phyloP scores from a whole-genome alignment of 2,797 vertebrate species.

The Enteromius argenteus region DNA sequence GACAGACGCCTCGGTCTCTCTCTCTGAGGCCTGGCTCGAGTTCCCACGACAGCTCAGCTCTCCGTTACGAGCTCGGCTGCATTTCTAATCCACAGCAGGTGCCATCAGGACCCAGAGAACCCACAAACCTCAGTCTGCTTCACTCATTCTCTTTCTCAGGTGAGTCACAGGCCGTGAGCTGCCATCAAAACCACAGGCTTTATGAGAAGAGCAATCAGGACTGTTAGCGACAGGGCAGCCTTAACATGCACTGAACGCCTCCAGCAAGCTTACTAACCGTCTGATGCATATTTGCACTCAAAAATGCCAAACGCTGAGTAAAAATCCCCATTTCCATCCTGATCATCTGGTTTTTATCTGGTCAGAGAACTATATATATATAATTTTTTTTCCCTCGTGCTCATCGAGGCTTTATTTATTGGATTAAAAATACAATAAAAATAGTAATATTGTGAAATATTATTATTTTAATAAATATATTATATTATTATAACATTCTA shows the following conservation, averaged over 20 bases:
- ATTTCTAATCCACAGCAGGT: slow-evolving; percentile 61
- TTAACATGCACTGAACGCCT: not conserved
- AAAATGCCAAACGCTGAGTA: not conserved
- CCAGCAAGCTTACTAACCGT: not conserved
- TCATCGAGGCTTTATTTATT: too few relatives aligned
- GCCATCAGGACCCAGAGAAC: slow-evolving; percentile 58
- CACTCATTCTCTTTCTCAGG: slow-evolving; percentile 29
- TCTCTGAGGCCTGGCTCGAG: slow-evolving; percentile 12
- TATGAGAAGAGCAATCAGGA: not conserved
- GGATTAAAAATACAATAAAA: too few relatives aligned
- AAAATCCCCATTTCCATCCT: not conserved
- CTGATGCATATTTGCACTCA: not conserved
- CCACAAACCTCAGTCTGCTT: slow-evolving; percentile 29
- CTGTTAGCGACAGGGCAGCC: slow-evolving; percentile 2
- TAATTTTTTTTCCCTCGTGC: too few relatives aligned
- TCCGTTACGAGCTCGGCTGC: slow-evolving; percentile 54
- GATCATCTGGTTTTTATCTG: not conserved
- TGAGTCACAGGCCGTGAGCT: slow-evolving; percentile 18
- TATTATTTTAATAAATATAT: too few relatives aligned
- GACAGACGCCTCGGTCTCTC: slow-evolving; percentile 12
- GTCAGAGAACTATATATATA: too few relatives aligned
- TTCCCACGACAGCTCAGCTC: slow-evolving; percentile 33
- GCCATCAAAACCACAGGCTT: not conserved
- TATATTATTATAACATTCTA: too few relatives aligned
- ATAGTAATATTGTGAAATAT: too few relatives aligned